Base-by-base conservation (phyloP, 2,113 vertebrate genomes). In the Tetraodon nigroviridis region DNA sequence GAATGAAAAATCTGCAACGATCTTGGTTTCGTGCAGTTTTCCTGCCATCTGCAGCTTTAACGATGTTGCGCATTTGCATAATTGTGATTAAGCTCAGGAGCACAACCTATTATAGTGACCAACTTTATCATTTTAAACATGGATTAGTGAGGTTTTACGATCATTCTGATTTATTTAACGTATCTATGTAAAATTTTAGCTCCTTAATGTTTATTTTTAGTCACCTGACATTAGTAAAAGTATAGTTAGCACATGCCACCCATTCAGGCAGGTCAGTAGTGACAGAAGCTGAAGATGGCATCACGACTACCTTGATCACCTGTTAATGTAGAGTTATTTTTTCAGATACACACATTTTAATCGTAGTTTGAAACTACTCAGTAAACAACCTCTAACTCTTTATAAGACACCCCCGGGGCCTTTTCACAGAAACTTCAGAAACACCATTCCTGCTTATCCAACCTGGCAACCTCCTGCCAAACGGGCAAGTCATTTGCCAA, bases 391-490 rank as follows among this genome's bases (percentile, higher is more conserved):
- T 71, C 49, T 40, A 67, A 55, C 66, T 51, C 52, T 60, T 55
- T 10, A 65, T 24, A 60, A 55, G 64, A 51, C 60, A 57, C 27
- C 17, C 60, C 60, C 5, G 32, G 55, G 40, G 40, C 52, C 53
- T 51, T 64, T 48, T 61, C 40, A 53, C 47, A 41, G 48, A 71
- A 72, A 71, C 71, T 20, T 46, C 37, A 55, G 53, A 64, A 70
- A 62, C 14, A 7, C 49, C 79, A 83, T 87, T 84, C 78, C 75
- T 78, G 32, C 57, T 51, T 40, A 48, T 58, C 59, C 65, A 80
- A 51, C 84, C 84, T 83, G 78, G 82, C 79, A 87, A 85, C 82
- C 45, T 18, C 12, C 51, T 37, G 64, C 70, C 56, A 61, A 67
- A 54, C 60, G 55, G 57, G 61, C 66, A 48, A 27, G 56, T 18